Percentiles rank a stretch among this genome's conserved stretches.
These are phyloP conservation scores for Coluber constrictor DNA, from an alignment of 2,797 vertebrate species.

Conservation along the genomic window DNA sequence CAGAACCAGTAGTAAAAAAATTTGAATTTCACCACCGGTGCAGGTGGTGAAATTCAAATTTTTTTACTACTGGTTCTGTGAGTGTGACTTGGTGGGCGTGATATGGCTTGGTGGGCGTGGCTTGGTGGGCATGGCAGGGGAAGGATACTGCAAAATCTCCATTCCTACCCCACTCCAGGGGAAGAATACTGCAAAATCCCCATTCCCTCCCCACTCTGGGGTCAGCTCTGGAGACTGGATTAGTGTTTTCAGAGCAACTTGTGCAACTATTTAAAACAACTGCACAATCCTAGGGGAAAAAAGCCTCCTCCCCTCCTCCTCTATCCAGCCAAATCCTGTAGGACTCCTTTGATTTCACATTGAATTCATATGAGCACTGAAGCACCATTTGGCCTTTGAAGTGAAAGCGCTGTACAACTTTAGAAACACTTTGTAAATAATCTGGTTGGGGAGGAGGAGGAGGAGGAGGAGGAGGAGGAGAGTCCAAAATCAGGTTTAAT, in stretches of 20 bases:
- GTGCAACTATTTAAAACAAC: not conserved
- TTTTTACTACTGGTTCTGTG: too few relatives aligned
- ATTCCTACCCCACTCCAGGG: too few relatives aligned
- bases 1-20: too few relatives aligned
- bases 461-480: not conserved
- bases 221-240: not conserved
- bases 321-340: not conserved
- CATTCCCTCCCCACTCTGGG: too few relatives aligned
- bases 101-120: too few relatives aligned
- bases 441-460: not conserved
- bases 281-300: not conserved
- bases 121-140: too few relatives aligned
- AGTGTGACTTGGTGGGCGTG: too few relatives aligned
- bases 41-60: too few relatives aligned
- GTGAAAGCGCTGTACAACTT: not conserved
- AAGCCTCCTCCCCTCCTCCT: not conserved
- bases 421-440: not conserved
- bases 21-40: too few relatives aligned
- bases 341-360: not conserved
- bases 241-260: not conserved
- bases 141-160: too few relatives aligned
- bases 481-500: not conserved
- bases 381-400: not conserved
- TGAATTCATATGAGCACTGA: not conserved
- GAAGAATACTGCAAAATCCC: too few relatives aligned